Evolutionary conservation across 2,113 vertebrate species (phyloP).

Genomic region (Pachyramphus minor): DNA sequence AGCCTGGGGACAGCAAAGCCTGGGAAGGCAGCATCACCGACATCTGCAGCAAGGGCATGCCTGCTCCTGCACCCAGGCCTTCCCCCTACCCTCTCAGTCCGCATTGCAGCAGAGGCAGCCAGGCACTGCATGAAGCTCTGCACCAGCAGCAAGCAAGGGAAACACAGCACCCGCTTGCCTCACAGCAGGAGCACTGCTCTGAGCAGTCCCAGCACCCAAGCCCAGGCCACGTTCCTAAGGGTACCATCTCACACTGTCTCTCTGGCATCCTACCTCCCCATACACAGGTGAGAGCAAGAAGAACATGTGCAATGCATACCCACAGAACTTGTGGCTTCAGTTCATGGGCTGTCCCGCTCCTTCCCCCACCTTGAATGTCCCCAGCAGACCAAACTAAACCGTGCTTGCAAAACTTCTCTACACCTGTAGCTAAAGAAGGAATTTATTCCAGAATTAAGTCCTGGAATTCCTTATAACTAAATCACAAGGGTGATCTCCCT

Average conservation of each 20-base stretch:
- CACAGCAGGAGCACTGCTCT: neutral
- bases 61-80: neutral
- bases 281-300: fast-evolving
- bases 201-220: neutral
- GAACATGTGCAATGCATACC: neutral
- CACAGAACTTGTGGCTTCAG: neutral
- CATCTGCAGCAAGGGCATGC: neutral
- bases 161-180: fast-evolving
- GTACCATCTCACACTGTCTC: neutral
- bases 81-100: neutral
- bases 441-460: neutral
- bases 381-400: neutral
- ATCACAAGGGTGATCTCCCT: neutral
- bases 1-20: neutral
- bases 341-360: neutral
- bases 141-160: neutral
- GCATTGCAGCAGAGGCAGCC: slow-evolving; percentile 26
- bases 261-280: neutral
- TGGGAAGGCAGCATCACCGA: neutral
- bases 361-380: neutral
- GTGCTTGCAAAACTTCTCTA: neutral
- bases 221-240: neutral
- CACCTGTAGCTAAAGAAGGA: neutral
- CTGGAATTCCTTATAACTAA: neutral
- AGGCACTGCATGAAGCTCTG: fast-evolving